These are phyloP conservation scores for Amiota minor DNA, from an alignment of 2,888 invertebrate species.

Conservation along the genomic window DNA sequence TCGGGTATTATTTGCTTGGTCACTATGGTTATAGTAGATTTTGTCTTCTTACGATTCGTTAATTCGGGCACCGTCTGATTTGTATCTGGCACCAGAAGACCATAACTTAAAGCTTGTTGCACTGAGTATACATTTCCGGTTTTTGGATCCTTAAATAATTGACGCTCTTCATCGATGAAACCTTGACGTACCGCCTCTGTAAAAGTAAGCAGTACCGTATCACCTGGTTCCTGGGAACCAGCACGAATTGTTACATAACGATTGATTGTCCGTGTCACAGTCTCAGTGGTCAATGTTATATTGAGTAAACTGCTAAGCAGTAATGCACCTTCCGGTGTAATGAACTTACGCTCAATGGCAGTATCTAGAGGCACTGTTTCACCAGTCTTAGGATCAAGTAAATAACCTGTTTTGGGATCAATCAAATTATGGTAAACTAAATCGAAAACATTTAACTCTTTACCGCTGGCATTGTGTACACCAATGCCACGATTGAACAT, in stretches of 20 bases:
- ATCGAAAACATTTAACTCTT: slow-evolving; percentile 88
- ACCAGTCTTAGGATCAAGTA: slow-evolving; percentile 83
- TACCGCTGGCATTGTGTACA: slow-evolving; percentile 80
- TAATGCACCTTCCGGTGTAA: slow-evolving; percentile 90
- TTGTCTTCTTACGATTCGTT: slow-evolving; percentile 71
- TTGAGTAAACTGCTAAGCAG: slow-evolving; percentile 88
- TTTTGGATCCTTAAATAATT: slow-evolving; percentile 84
- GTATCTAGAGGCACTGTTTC: slow-evolving; percentile 86
- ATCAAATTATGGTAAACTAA: slow-evolving; percentile 89
- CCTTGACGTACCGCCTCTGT: slow-evolving; percentile 85
- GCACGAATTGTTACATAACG: slow-evolving; percentile 86
- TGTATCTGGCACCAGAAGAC: slow-evolving; percentile 79
- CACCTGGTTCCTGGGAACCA: slow-evolving; percentile 74
- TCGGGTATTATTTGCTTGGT: slow-evolving; percentile 75
- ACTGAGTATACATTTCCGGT: slow-evolving; percentile 83
- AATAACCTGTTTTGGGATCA: slow-evolving; percentile 90
- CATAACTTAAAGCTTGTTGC: slow-evolving; percentile 84
- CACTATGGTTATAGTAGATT: slow-evolving; percentile 77
- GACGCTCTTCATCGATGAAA: slow-evolving; percentile 84
- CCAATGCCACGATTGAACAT: slow-evolving; percentile 89
- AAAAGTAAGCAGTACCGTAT: slow-evolving; percentile 80
- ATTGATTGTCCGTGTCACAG: slow-evolving; percentile 88
- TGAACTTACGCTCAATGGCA: slow-evolving; percentile 88
- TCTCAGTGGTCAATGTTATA: slow-evolving; percentile 90
- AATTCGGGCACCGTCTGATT: slow-evolving; percentile 75